Evolutionary conservation across 2,797 vertebrate species (phyloP).

Genomic region (Dallia pectoralis): DNA sequence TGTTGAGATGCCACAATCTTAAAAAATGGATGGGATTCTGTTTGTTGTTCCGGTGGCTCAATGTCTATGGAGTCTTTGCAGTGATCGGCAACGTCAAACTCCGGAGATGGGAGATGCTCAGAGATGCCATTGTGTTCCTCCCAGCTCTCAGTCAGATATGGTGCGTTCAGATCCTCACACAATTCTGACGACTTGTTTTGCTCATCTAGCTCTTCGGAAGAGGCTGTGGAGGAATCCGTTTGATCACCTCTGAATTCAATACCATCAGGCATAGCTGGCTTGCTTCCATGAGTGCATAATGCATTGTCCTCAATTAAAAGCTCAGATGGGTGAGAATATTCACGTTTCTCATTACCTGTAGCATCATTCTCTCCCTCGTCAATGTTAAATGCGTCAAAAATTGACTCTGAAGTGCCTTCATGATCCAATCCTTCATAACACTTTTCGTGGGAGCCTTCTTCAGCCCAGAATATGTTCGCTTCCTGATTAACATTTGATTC

Average conservation of each 20-base stretch:
- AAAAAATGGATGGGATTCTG: constrained; percentile 19
- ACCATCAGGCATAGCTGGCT: constrained; percentile 34
- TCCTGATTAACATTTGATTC: constrained; percentile 5
- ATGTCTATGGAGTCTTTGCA: background rate
- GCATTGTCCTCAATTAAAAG: background rate
- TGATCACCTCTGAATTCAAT: constrained; percentile 25
- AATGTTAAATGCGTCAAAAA: background rate
- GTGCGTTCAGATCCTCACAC: constrained; percentile 8
- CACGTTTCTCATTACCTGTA: constrained; percentile 28
- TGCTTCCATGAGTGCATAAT: background rate
- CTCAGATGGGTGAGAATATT: background rate
- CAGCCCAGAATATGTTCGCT: constrained; percentile 21
- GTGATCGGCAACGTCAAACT: background rate
- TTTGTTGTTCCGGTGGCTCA: background rate
- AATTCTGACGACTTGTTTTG: background rate
- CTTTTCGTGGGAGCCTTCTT: constrained; percentile 1
- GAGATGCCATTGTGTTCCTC: background rate
- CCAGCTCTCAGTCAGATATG: background rate
- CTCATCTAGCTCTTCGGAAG: constrained; percentile 20
- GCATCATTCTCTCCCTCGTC: constrained; percentile 25
- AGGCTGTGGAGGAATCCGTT: background rate
- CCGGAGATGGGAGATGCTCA: background rate
- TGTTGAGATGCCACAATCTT: constrained; percentile 24
- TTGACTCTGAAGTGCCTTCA: background rate
- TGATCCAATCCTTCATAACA: background rate